Conservation (phyloP, 2,797 vertebrate genomes). For the Zalophus californianus region DNA sequence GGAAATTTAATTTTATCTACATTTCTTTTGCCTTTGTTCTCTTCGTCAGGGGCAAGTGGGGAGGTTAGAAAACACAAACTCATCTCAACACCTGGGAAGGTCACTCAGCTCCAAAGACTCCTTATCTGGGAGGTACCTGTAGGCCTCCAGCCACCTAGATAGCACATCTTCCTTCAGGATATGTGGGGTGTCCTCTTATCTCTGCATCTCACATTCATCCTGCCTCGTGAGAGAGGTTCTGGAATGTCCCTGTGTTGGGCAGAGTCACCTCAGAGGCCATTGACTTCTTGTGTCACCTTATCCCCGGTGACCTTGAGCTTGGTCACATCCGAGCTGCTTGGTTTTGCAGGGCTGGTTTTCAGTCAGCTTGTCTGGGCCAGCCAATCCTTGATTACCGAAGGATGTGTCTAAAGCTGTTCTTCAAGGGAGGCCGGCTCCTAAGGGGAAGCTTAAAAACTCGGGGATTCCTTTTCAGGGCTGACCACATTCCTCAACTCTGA, state of each 20-base stretch:
- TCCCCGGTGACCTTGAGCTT: neutral
- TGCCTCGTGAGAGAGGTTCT: neutral
- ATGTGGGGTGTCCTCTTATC: fast-evolving
- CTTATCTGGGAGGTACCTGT: fast-evolving
- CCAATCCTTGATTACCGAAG: neutral
- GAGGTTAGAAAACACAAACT: neutral
- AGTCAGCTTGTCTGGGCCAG: too few relatives aligned
- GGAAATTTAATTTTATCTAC: neutral
- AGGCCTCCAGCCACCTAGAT: neutral
- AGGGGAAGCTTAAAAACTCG: neutral
- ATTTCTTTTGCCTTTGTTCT: neutral
- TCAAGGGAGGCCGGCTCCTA: neutral
- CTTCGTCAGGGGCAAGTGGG: neutral
- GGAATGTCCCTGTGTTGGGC: neutral
- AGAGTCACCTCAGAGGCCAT: neutral
- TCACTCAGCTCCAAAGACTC: neutral
- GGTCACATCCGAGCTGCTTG: neutral
- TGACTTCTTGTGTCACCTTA: neutral
- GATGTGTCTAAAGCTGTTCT: neutral
- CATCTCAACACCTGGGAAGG: neutral
- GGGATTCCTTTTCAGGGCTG: neutral
- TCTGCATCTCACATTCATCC: neutral
- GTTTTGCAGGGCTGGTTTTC: neutral
- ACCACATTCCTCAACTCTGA: neutral
- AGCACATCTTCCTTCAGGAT: neutral